Conservation (phyloP, 2,888 invertebrate species). For the Elegia similella region DNA sequence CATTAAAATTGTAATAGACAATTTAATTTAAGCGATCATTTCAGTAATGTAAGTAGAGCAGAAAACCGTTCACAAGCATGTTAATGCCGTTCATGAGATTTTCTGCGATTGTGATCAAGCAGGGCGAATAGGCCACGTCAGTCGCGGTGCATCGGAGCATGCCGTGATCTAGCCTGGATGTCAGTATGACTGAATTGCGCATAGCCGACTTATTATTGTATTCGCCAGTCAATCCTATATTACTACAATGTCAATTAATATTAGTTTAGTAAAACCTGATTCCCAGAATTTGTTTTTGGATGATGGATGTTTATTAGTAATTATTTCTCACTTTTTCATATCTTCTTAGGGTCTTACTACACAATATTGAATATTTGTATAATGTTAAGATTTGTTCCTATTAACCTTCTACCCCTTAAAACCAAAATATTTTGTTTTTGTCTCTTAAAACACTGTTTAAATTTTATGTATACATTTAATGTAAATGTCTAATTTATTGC, state of each 20-base stretch:
- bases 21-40: slow-evolving; percentile 69
- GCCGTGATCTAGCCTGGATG: slow-evolving; percentile 53
- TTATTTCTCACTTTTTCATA: no score
- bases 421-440: no score
- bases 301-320: no score
- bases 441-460: no score
- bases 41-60: slow-evolving; percentile 69
- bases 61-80: slow-evolving; percentile 59
- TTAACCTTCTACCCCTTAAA: no score
- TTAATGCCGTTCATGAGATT: slow-evolving; percentile 60
- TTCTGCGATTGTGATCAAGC: slow-evolving; percentile 61
- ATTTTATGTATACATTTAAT: no score
- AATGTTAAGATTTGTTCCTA: no score
- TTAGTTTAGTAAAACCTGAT: background rate
- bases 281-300: no score
- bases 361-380: no score
- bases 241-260: background rate
- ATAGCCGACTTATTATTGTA: slow-evolving; percentile 42
- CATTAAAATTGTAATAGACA: slow-evolving; percentile 59
- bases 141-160: slow-evolving; percentile 55
- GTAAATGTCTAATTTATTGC: no score
- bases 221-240: slow-evolving; percentile 13
- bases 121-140: slow-evolving; percentile 44
- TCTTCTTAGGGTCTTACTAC: no score
- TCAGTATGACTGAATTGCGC: slow-evolving; percentile 51